phyloP scores from a whole-genome alignment of 2,113 vertebrate species.

The Bos taurus region DNA sequence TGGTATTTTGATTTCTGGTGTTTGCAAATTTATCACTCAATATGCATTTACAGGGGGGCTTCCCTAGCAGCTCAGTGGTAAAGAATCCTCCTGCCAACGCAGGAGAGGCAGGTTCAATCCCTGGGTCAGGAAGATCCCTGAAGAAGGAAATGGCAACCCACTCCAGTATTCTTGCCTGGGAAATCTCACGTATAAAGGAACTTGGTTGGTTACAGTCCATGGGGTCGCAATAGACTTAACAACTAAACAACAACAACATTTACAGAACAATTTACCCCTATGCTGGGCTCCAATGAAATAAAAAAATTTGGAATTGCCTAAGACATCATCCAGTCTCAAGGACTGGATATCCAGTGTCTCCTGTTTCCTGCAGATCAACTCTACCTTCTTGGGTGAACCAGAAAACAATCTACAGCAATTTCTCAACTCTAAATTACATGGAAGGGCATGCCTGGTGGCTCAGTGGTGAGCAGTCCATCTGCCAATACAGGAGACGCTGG shows the following conservation, averaged over 20 bases:
- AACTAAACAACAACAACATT: neutral
- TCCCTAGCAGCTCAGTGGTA: neutral
- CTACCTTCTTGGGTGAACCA: neutral
- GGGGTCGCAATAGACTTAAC: neutral
- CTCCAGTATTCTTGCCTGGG: neutral
- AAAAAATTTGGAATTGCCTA: neutral
- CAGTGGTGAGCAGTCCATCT: neutral
- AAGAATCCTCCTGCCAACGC: neutral
- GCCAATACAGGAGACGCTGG: neutral
- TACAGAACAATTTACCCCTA: neutral
- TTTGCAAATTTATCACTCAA: neutral
- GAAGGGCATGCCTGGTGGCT: neutral
- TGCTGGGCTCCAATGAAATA: neutral
- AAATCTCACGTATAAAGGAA: neutral
- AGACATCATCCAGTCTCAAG: neutral
- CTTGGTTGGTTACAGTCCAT: neutral
- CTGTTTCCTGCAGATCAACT: neutral
- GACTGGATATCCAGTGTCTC: neutral
- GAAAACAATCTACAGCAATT: neutral
- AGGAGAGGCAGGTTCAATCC: neutral
- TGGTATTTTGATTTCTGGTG: neutral
- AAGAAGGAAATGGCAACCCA: neutral
- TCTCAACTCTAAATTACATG: neutral
- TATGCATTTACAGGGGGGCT: neutral
- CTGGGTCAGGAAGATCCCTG: neutral